Evolutionary conservation across 2,797 vertebrate species (phyloP), one percentile per base, ranked within the genome.

Genomic region (Enteromius thamalakanensis): DNA sequence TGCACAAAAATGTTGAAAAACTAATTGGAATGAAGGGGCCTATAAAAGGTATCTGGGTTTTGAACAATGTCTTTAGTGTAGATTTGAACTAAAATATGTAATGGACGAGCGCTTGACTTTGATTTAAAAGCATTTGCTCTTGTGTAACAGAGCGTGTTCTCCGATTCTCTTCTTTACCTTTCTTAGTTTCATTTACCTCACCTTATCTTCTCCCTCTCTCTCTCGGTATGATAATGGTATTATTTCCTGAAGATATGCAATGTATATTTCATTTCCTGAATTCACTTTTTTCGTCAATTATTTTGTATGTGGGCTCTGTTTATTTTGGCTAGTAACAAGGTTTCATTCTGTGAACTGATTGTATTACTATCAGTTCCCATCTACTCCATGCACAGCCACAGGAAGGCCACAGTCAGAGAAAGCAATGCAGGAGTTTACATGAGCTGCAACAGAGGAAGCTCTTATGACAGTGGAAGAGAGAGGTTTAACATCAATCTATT

Each of bases 121-220:
- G n/a, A 53, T 37, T 74, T 53, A 55, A 55, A 3, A 75, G 11
- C 5, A 37, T 75, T 55, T 37, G 23, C 34, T 58, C 32, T 51
- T 7, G 0, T 19, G 45, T 53, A n/a, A 34, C 21, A 53, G 2
- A 21, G 23, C 19, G 26, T 32, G 17, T 53, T 75, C 7, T 55
- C 51, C 2, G 51, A 76, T 76, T 53, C 51, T 58, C 53, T 23
- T 75, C 29, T 17, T 23, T 75, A 37, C 1, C 6, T 58, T 17
- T 58, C 34, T 76, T 11, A 42, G 74, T 76, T 60, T 60, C 34
- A 26, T 60, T 42, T 1, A 60, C n/a, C 74, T 76, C 32, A 60
- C 29, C n/a, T 26, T 26, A 26, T 26, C 4, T 34, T 42, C 34
- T 60, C 40, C n/a, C 58, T 58, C 10, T 23, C 51, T 23, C 34